phyloP scores from a whole-genome alignment of 2,113 vertebrate genomes.

The Empidonax alnorum region DNA sequence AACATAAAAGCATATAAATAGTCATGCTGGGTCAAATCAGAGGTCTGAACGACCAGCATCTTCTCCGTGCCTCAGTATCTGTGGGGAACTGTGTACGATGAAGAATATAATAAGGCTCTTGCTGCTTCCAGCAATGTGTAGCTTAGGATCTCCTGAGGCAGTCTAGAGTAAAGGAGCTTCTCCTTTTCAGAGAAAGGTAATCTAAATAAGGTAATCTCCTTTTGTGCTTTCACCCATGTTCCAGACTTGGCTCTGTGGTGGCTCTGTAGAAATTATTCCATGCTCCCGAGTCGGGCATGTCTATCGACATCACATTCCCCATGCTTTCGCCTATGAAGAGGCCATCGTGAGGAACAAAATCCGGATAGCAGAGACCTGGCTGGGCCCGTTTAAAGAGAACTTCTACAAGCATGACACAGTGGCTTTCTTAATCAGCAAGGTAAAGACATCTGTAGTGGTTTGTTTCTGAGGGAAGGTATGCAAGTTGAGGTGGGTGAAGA shows the following conservation, averaged over 20 bases:
- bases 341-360: conserved; percentile 82
- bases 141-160: neutral
- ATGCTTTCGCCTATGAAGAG: conserved; percentile 71
- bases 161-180: neutral
- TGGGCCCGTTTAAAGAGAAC: conserved; percentile 84
- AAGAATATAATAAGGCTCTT: neutral
- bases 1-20: neutral
- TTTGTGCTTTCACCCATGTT: neutral
- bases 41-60: neutral
- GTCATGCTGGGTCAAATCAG: neutral
- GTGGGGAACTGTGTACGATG: neutral
- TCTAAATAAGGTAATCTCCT: neutral
- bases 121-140: neutral
- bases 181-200: neutral
- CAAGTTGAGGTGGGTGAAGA: neutral
- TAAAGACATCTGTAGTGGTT: conserved; percentile 34
- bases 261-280: conserved; percentile 88
- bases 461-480: neutral
- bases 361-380: conserved; percentile 86
- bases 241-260: conserved; percentile 91
- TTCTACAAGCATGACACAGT: conserved; percentile 84
- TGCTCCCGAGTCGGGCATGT: conserved; percentile 89
- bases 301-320: conserved; percentile 61
- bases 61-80: neutral
- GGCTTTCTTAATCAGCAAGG: conserved; percentile 84